Base-by-base conservation (phyloP, 2,797 vertebrate species). In the Capromys pilorides region DNA sequence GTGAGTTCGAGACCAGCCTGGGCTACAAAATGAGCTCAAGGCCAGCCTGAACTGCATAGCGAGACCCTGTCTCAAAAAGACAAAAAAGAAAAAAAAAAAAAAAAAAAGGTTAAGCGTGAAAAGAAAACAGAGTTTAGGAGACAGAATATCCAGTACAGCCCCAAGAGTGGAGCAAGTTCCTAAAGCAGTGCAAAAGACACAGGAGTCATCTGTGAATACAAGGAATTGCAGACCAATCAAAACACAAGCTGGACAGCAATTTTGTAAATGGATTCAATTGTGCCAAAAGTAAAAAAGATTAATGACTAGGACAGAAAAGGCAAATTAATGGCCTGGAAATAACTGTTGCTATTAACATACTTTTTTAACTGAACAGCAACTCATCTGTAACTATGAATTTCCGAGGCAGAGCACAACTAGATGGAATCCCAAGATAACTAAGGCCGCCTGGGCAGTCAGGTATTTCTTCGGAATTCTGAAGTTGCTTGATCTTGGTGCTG, bases 311-410 rank as follows among this genome's bases (percentile, higher is more conserved):
- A 67, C 26, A 22, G 54, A 90, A 89, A 91, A 61, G 61, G 31
- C 19, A 92, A 88, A 5, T 28, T 87, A 94, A 64, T 62, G 78
- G 88, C n/a, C 64, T 77, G 19, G 85, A 90, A 45, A 89, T 79
- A 36, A 85, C 6, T 81, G 22, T 11, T 84, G 36, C 69, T 59
- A 94, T 67, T 71, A 75, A 4, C 22, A 67, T 8, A 45, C 7
- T 54, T 11, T 75, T 90, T 84, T 86, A 31, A 88, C 28, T 49
- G 13, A 86, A 86, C 0, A 83, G 22, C 77, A 84, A 88, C 5
- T 64, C 67, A 94, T 86, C 33, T 77, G 18, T 83, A 79, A 54
- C 75, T 88, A 92, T 13, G 7, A 83, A 79, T 64, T 19, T 75
- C n/a, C 39, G 18, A 36, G 51, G 49, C 73, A 92, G 39, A 86